Conservation (phyloP, 2,888 invertebrate genomes). For the Branchipolynoe longqiensis region DNA sequence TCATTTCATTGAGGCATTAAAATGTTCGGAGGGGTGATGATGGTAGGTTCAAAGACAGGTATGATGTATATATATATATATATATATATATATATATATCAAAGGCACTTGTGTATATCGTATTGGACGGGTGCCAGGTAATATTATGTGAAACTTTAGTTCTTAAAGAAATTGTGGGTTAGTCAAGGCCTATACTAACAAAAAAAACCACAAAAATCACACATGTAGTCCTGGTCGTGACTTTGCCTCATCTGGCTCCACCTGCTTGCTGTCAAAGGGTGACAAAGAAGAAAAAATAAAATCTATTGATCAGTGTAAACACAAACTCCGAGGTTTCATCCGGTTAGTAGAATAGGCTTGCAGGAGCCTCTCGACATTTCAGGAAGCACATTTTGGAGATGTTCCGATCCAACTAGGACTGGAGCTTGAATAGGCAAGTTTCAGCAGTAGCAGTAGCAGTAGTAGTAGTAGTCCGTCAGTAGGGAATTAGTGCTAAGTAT, state of each 20-base stretch:
- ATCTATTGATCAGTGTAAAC: slow-evolving; percentile 19
- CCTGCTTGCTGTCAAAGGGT: slow-evolving; percentile 52
- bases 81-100: too few relatives aligned
- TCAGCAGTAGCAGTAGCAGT: too few relatives aligned
- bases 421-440: too few relatives aligned
- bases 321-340: slow-evolving; percentile 6
- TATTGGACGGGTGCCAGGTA: slow-evolving; percentile 38
- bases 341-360: slow-evolving; percentile 1
- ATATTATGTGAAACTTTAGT: slow-evolving; percentile 1
- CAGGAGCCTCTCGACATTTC: neutral
- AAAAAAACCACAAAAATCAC: neutral
- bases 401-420: too few relatives aligned
- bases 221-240: slow-evolving; percentile 9
- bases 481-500: neutral
- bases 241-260: slow-evolving; percentile 36
- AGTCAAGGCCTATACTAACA: slow-evolving; percentile 11
- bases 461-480: neutral
- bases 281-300: slow-evolving; percentile 16
- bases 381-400: too few relatives aligned
- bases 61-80: too few relatives aligned
- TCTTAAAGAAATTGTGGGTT: neutral
- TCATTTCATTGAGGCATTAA: slow-evolving; percentile 6
- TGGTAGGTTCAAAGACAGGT: neutral
- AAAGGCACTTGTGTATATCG: too few relatives aligned
- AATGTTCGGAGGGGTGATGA: neutral